Percentiles rank a stretch among this genome's conserved stretches.
Conservation (phyloP, 2,797 vertebrate species). For the Sternarchorhynchus goeldii region DNA sequence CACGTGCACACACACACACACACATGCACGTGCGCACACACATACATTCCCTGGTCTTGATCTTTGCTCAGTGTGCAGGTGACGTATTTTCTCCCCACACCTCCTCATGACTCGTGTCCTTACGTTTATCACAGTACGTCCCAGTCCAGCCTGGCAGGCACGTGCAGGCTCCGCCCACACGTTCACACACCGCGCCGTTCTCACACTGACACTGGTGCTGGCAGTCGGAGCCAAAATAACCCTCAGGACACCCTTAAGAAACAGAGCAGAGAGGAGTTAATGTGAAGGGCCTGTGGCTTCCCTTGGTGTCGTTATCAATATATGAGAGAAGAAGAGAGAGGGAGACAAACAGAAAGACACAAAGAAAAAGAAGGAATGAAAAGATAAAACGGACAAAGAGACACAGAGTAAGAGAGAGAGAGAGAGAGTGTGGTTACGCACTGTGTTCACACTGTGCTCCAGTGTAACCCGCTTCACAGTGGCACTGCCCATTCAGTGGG, state of each 20-base stretch:
- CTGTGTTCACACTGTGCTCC: constrained; percentile 74
- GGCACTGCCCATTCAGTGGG: constrained; percentile 69
- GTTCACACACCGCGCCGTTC: constrained; percentile 78
- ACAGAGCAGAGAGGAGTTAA: not conserved
- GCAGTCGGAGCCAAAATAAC: constrained; percentile 77
- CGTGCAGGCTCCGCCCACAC: constrained; percentile 80
- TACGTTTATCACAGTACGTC: constrained; percentile 81
- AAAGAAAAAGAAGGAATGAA: constrained; percentile 10
- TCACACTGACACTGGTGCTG: constrained; percentile 77
- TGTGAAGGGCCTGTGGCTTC: not conserved
- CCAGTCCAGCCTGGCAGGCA: constrained; percentile 82
- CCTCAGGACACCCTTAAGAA: constrained; percentile 74
- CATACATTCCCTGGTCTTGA: too few species aligned
- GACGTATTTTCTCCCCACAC: not conserved
- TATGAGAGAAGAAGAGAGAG: not conserved
- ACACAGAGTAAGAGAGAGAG: not conserved
- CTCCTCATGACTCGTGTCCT: constrained; percentile 36
- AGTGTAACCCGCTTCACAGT: constrained; percentile 74
- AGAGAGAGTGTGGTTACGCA: constrained; percentile 61
- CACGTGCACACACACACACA: not conserved
- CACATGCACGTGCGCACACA: too few species aligned
- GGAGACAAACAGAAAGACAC: not conserved
- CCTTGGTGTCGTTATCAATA: not conserved
- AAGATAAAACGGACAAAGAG: not conserved
- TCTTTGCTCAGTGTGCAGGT: too few species aligned